phyloP scores from a whole-genome alignment of 1,140 invertebrate species.

The Drosophila littoralis region DNA sequence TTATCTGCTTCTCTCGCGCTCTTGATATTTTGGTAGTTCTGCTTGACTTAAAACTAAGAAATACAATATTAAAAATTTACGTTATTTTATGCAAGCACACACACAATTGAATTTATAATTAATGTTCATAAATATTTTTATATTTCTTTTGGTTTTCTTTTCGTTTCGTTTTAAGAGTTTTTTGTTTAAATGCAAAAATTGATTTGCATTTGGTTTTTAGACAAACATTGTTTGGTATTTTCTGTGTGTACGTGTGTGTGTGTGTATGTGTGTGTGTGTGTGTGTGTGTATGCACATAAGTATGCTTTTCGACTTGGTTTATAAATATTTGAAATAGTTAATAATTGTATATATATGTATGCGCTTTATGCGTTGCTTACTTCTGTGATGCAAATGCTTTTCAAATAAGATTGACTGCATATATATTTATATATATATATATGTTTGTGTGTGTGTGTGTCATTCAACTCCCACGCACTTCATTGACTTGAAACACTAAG shows the following conservation, averaged over 20 bases:
- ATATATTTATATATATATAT: slow-evolving; percentile 4
- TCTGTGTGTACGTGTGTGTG: slow-evolving; percentile 27
- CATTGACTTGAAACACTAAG: slow-evolving; percentile 65
- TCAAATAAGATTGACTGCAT: slow-evolving; percentile 41
- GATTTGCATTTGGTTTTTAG: slow-evolving; percentile 36
- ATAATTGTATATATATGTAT: slow-evolving; percentile 53
- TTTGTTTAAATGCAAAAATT: slow-evolving; percentile 48
- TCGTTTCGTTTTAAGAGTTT: slow-evolving; percentile 6
- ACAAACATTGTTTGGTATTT: slow-evolving; percentile 28
- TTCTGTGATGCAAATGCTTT: slow-evolving; percentile 22
- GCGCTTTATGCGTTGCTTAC: slow-evolving; percentile 42
- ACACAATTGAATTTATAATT: slow-evolving; percentile 33
- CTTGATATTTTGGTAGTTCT: slow-evolving; percentile 71
- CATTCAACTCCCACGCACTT: slow-evolving; percentile 79
- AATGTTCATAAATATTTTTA: slow-evolving; percentile 24
- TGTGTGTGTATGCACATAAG: slow-evolving; percentile 7
- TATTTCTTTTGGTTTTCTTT: slow-evolving; percentile 9
- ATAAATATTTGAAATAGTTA: slow-evolving; percentile 79
- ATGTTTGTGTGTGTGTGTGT: slow-evolving; percentile 53
- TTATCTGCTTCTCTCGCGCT: slow-evolving; percentile 4
- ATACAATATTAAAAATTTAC: slow-evolving; percentile 70
- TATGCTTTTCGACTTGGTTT: slow-evolving; percentile 26
- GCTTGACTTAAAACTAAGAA: slow-evolving; percentile 67
- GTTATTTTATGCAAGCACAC: slow-evolving; percentile 56
- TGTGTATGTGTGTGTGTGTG: slow-evolving; percentile 38